phyloP scores from a whole-genome alignment of 2,113 vertebrate species.

The Pituophis catenifer region DNA sequence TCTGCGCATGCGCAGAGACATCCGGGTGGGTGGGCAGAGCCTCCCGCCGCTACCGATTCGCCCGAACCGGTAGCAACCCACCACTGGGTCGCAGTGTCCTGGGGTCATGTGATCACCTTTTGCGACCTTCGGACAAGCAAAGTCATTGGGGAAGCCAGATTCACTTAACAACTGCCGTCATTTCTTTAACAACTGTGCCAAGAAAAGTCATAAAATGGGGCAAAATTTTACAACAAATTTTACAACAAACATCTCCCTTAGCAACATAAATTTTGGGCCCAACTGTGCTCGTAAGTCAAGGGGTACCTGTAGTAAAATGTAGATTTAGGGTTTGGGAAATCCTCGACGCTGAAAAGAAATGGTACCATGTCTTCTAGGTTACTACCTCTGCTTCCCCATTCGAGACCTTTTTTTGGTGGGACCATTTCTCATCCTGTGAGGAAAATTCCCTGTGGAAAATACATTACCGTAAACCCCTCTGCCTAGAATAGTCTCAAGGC shows the following conservation, averaged over 20 bases:
- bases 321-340: neutral
- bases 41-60: too few species aligned
- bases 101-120: neutral
- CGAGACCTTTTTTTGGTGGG: too few species aligned
- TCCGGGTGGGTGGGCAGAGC: too few species aligned
- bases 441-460: neutral
- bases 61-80: too few species aligned
- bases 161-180: neutral
- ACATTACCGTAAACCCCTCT: neutral
- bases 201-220: neutral
- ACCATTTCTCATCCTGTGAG: neutral
- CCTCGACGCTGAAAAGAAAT: neutral
- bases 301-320: neutral
- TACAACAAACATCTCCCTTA: neutral
- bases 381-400: neutral
- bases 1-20: too few species aligned
- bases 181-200: neutral
- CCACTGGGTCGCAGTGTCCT: neutral
- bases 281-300: neutral
- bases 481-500: neutral
- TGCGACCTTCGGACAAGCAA: neutral
- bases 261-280: neutral
- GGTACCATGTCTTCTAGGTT: neutral
- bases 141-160: neutral
- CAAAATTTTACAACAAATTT: neutral